Conservation (phyloP, 2,797 vertebrate genomes). For the Peromyscus melanophrys region DNA sequence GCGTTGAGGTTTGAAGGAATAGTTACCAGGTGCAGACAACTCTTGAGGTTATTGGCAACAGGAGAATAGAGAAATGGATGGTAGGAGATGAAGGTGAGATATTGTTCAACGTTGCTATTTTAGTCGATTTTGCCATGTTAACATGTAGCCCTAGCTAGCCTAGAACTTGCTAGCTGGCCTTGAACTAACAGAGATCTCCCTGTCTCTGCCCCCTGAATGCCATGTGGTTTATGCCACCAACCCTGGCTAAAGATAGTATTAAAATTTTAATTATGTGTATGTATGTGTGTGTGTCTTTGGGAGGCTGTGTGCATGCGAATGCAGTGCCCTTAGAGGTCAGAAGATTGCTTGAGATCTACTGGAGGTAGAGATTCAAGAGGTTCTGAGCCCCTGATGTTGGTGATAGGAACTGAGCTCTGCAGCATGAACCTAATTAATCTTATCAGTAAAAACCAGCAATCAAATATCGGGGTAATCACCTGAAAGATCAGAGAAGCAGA, state of each 20-base stretch:
- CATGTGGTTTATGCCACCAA: background rate
- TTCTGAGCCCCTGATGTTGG: background rate
- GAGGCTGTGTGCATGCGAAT: background rate
- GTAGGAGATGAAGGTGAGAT: background rate
- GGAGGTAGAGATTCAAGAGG: background rate
- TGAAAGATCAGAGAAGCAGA: too few relatives aligned
- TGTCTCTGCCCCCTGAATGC: background rate
- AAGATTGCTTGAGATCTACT: background rate
- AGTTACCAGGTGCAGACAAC: background rate
- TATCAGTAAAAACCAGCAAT: too few relatives aligned
- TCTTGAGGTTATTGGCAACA: background rate
- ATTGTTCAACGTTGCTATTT: background rate
- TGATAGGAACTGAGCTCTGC: background rate
- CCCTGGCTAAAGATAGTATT: background rate
- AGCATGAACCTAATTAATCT: too few relatives aligned
- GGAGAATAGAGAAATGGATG: background rate
- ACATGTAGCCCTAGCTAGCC: background rate
- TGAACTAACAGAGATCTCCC: background rate
- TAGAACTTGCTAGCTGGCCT: background rate
- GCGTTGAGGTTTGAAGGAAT: background rate
- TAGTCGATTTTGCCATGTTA: background rate
- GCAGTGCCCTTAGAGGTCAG: background rate
- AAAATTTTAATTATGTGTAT: background rate
- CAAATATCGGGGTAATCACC: too few relatives aligned
- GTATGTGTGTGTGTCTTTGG: too few relatives aligned